phyloP scores from a whole-genome alignment of 2,113 vertebrate genomes.

The Girardinichthys multiradiatus region DNA sequence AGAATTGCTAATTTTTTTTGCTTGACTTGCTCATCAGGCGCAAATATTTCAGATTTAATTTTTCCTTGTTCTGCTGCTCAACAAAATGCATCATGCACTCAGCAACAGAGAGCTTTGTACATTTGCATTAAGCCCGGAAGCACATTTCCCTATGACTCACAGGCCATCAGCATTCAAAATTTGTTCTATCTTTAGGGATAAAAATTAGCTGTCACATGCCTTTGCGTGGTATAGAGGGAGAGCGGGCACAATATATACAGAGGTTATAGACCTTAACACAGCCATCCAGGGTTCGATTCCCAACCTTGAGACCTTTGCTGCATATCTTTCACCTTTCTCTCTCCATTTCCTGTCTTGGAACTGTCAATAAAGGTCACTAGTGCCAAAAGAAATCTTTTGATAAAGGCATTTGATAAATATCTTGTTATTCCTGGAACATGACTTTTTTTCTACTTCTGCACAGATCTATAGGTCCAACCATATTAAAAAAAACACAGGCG shows the following conservation, averaged over 20 bases:
- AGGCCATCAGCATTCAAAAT: background rate
- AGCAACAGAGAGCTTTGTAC: background rate
- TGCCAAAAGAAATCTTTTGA: too few species aligned
- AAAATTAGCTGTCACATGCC: background rate
- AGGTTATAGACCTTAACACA: too few species aligned
- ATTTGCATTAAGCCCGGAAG: background rate
- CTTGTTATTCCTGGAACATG: background rate
- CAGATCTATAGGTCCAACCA: background rate
- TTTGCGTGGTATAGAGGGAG: too few species aligned
- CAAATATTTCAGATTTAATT: background rate
- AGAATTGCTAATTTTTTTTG: background rate
- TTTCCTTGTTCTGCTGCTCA: background rate
- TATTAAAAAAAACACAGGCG: background rate
- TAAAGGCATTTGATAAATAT: background rate
- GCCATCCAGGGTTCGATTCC: too few species aligned
- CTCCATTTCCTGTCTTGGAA: too few species aligned
- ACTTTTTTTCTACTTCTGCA: background rate
- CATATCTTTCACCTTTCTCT: too few species aligned
- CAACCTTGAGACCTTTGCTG: too few species aligned
- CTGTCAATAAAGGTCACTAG: too few species aligned
- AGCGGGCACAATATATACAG: too few species aligned
- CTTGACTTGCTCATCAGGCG: background rate
- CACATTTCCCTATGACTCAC: background rate
- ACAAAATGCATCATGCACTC: background rate
- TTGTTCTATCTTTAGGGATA: background rate